Base-by-base conservation (phyloP, 2,797 vertebrate genomes). In the Huso huso region DNA sequence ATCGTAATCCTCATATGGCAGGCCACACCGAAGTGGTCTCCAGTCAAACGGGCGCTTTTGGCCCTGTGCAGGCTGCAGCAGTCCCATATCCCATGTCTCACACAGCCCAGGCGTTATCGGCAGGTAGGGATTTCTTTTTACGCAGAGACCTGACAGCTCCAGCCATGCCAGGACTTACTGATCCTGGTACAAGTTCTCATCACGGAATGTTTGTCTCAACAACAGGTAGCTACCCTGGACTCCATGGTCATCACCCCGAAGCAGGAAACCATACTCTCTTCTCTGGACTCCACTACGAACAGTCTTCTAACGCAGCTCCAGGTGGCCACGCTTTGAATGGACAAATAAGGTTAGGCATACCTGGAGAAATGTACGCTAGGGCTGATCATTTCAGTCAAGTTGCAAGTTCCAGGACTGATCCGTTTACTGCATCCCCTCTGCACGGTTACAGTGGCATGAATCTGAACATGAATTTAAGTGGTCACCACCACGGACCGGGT, bases 161-260 rank as follows among this genome's bases (percentile, higher is more conserved):
- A 90, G 86, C 88, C 84, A 92, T 93, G 91, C 89, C 94, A 74
- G 90, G 89, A 72, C 88, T 93, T 84, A 90, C 87, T 71, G 90
- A 90, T 80, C 82, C 91, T 67, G 83, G 87, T 87, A 83, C 91
- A 86, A 78, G 84, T 86, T 94, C 96, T 97, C 93, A 98, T 81
- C 92, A 91, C 86, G 91, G 92, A 91, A 89, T 97, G 88, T 98
- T 98, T 98, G 91, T 98, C 87, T 95, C 94, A 86, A 96, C 94
- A 95, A 95, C 97, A 97, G 96, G 97, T 98, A 96, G 95, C 95
- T 95, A 92, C 83, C 90, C 93, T 68, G 94, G 93, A 92, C 90
- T 92, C 84, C 92, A 92, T 86, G 92, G 90, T 83, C 94, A 89
- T 81, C 91, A 93, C 84, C 86, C 93, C 73, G 93, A 95, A 78